phyloP scores from a whole-genome alignment of 1,140 invertebrate species.

The Camponotus floridanus region DNA sequence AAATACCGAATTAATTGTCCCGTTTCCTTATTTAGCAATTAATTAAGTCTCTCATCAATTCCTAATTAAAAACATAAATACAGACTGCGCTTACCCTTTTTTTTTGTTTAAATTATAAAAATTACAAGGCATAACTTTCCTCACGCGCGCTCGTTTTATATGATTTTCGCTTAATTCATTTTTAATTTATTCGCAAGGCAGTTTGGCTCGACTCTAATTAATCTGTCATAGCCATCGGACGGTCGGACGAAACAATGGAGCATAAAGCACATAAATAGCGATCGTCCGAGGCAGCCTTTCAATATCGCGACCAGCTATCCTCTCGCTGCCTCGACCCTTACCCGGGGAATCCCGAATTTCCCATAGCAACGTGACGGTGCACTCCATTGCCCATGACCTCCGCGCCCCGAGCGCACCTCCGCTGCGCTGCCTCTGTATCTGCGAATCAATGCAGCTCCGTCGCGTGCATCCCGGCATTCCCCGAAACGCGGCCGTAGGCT shows the following conservation, averaged over 20 bases:
- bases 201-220: slow-evolving; percentile 23
- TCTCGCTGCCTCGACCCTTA: slow-evolving; percentile 54
- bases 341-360: slow-evolving; percentile 73
- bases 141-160: neutral
- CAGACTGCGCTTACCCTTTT: neutral
- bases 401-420: slow-evolving; percentile 69
- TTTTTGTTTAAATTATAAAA: neutral
- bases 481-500: slow-evolving; percentile 64
- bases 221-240: slow-evolving; percentile 12
- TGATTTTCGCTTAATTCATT: slow-evolving; percentile 8
- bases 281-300: slow-evolving; percentile 41
- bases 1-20: slow-evolving; percentile 29
- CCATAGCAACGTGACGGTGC: slow-evolving; percentile 76
- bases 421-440: slow-evolving; percentile 69
- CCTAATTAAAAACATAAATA: slow-evolving; percentile 35
- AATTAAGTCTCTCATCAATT: slow-evolving; percentile 16
- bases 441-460: slow-evolving; percentile 79
- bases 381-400: slow-evolving; percentile 79
- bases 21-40: neutral
- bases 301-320: slow-evolving; percentile 19
- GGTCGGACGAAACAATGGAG: neutral
- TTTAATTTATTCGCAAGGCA: slow-evolving; percentile 4
- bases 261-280: slow-evolving; percentile 19
- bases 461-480: slow-evolving; percentile 74
- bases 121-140: neutral